A percentile compares a stretch with the other conserved stretches of the same genome.
Conservation (phyloP, 2,888 invertebrate species). For the Agrilus mali region DNA sequence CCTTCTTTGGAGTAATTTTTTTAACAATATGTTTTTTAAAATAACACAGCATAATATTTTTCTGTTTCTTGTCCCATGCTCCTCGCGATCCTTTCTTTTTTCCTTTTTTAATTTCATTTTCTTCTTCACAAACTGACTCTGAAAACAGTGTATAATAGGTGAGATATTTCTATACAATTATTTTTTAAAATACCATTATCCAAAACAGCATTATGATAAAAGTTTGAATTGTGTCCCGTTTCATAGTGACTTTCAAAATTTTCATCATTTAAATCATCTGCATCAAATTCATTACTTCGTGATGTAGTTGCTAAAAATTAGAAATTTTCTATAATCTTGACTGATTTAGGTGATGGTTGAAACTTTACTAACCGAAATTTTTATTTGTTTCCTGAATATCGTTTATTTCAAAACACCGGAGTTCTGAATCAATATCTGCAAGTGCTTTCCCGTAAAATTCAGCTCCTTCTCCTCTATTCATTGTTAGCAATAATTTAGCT, state of each 20-base stretch:
- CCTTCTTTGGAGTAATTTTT: conserved; percentile 9
- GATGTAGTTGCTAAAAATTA: too few relatives aligned
- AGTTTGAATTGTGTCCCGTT: too few relatives aligned
- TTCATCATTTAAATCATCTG: too few relatives aligned
- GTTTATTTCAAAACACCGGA: conserved; percentile 2
- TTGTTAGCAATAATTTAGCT: conserved; percentile 8
- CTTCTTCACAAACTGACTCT: background rate
- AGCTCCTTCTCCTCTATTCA: conserved; percentile 7
- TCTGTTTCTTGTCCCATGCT: conserved; percentile 4
- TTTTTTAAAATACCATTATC: too few relatives aligned
- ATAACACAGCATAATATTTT: conserved; percentile 5
- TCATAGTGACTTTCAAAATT: too few relatives aligned
- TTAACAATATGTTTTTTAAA: conserved; percentile 8
- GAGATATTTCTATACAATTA: too few relatives aligned
- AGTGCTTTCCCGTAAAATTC: conserved; percentile 7
- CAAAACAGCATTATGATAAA: too few relatives aligned
- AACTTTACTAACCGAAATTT: too few relatives aligned
- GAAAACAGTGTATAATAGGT: too few relatives aligned
- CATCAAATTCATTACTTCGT: too few relatives aligned
- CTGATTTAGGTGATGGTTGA: too few relatives aligned
- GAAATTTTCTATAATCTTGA: too few relatives aligned
- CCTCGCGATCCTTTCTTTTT: conserved; percentile 1
- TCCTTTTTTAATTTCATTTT: conserved; percentile 1
- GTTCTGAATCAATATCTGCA: conserved; percentile 7
- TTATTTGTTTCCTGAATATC: background rate